Evolutionary conservation across 2,797 vertebrate genomes (phyloP).

Genomic region (Uromys caudimaculatus): DNA sequence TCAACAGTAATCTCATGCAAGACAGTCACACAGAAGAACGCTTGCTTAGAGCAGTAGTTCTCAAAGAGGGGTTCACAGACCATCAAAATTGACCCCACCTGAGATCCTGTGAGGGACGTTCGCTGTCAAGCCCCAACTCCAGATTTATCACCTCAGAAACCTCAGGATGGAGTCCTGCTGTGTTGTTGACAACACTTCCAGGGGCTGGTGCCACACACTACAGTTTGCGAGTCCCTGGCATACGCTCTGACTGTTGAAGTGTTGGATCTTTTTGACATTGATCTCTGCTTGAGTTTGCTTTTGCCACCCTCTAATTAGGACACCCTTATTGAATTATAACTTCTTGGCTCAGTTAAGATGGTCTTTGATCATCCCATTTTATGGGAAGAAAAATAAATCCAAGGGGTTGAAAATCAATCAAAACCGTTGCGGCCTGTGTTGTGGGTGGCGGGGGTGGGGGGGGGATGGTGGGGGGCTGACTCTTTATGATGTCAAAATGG

Average conservation of each 20-base stretch:
- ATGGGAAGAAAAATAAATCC: conserved; percentile 49
- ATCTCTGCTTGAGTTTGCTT: neutral
- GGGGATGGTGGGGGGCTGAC: neutral
- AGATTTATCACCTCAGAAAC: neutral
- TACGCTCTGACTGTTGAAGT: neutral
- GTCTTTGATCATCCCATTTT: conserved; percentile 62
- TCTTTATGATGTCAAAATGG: neutral
- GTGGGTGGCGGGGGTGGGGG: neutral
- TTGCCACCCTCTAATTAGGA: conserved; percentile 31
- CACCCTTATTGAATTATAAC: neutral
- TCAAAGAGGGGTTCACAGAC: neutral
- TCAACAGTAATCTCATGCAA: neutral
- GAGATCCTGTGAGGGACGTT: neutral
- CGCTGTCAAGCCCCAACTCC: neutral
- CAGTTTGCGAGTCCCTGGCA: neutral
- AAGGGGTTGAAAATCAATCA: neutral
- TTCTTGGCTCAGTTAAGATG: neutral
- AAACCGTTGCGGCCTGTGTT: neutral
- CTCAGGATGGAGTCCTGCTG: neutral
- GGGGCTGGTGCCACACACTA: neutral
- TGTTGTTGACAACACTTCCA: neutral
- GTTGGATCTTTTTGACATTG: neutral
- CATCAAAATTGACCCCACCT: neutral
- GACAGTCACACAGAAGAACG: neutral
- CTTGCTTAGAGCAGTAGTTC: neutral